Conservation (phyloP, 2,113 vertebrate species). For the Hippocampus zosterae region DNA sequence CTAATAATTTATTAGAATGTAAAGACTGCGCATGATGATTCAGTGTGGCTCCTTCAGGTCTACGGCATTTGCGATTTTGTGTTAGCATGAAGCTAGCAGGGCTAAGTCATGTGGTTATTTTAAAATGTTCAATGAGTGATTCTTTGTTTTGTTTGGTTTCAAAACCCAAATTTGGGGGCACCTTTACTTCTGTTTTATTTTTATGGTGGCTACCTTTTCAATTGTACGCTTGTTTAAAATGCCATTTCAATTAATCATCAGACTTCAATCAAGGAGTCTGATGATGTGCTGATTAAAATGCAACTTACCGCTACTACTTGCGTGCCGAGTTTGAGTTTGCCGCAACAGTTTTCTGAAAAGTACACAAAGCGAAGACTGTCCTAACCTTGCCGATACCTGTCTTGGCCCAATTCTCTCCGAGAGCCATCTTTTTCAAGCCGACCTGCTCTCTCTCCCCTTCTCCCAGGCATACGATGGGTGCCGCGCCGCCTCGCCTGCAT, state of each 20-base stretch:
- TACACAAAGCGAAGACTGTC: neutral
- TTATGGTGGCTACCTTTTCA: neutral
- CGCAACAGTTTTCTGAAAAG: neutral
- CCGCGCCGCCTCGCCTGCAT: constrained; percentile 39
- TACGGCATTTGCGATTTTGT: too few relatives aligned
- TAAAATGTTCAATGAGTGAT: too few relatives aligned
- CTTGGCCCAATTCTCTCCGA: constrained; percentile 31
- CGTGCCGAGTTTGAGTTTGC: neutral
- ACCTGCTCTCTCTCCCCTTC: constrained; percentile 38
- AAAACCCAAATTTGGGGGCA: neutral
- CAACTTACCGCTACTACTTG: neutral
- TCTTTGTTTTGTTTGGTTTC: neutral
- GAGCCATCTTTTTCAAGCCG: constrained; percentile 34
- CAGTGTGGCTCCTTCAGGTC: too few relatives aligned
- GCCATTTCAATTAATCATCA: too few relatives aligned
- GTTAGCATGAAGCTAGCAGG: too few relatives aligned
- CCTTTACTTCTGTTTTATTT: neutral
- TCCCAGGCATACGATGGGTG: constrained; percentile 56
- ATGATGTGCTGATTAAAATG: neutral
- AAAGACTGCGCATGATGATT: too few relatives aligned
- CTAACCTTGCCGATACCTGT: constrained; percentile 21
- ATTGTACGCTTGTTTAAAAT: neutral
- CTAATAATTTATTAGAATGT: too few relatives aligned
- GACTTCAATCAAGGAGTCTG: too few relatives aligned
- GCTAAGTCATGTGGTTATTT: too few relatives aligned